phyloP scores from a whole-genome alignment of 2,888 invertebrate species.

The Bruchidius siliquastri region DNA sequence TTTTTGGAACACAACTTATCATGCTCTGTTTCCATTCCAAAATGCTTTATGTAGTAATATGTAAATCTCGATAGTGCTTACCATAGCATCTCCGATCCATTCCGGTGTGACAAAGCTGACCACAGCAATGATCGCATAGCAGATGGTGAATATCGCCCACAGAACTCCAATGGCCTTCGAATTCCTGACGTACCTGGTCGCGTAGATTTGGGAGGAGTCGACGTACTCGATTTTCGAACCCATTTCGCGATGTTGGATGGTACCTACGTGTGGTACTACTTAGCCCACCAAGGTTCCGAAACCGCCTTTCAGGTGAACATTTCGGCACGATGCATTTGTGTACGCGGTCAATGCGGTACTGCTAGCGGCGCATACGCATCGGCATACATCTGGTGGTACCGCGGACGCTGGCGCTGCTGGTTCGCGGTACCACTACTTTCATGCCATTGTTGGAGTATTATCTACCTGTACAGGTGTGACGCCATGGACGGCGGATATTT shows the following conservation, averaged over 20 bases:
- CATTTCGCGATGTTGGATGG: constrained; percentile 51
- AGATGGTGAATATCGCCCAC: constrained; percentile 97
- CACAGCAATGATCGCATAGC: constrained; percentile 91
- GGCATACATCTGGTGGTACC: background rate
- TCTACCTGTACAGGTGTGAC: background rate
- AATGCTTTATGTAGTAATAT: no score
- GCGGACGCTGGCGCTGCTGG: background rate
- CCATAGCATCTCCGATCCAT: constrained; percentile 64
- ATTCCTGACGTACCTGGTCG: constrained; percentile 85
- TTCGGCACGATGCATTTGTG: background rate
- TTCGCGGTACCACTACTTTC: background rate
- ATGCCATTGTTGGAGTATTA: background rate
- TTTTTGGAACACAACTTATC: no score
- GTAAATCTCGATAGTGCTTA: background rate
- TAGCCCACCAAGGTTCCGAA: background rate
- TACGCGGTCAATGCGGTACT: background rate
- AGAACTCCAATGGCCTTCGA: constrained; percentile 93
- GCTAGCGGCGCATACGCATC: background rate
- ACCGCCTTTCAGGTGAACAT: background rate
- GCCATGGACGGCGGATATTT: background rate
- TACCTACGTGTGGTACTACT: background rate
- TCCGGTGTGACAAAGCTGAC: constrained; percentile 94
- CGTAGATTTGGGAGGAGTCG: constrained; percentile 85
- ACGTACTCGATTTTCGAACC: constrained; percentile 91
- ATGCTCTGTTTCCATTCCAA: no score